Evolutionary conservation across 2,888 invertebrate genomes (phyloP).

Genomic region (Pyralis farinalis): DNA sequence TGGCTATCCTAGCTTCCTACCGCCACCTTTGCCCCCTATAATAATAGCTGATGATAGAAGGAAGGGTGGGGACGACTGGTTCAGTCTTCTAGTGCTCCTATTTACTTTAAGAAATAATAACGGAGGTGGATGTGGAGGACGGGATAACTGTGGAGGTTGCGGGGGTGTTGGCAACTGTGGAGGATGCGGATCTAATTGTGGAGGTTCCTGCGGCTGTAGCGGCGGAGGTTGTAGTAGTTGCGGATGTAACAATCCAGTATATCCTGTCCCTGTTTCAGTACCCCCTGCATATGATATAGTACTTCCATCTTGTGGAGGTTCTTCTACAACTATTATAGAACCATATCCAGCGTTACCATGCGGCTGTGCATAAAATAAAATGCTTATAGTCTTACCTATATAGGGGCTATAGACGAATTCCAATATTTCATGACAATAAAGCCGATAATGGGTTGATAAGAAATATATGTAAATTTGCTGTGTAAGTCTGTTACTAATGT

Average conservation of each 20-base stretch:
- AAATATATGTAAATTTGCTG: too few species aligned
- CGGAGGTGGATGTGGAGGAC: background rate
- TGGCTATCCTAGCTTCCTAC: conserved; percentile 1
- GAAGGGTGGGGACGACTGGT: conserved; percentile 1
- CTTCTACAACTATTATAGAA: background rate
- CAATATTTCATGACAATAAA: too few species aligned
- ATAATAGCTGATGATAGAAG: conserved; percentile 8
- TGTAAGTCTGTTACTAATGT: background rate
- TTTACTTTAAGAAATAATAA: conserved; percentile 13
- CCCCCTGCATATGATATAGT: background rate
- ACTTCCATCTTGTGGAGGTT: background rate
- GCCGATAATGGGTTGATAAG: too few species aligned
- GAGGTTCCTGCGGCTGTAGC: background rate
- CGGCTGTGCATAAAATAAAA: background rate
- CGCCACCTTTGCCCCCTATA: conserved; percentile 10
- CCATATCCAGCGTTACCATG: background rate
- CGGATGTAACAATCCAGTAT: background rate
- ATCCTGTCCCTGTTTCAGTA: background rate
- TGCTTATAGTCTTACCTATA: too few species aligned
- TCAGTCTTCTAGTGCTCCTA: conserved; percentile 12
- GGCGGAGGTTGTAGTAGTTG: background rate
- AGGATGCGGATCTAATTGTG: background rate
- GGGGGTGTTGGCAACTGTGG: conserved; percentile 3
- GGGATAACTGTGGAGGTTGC: conserved; percentile 4
- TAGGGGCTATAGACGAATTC: too few species aligned